phyloP scores from a whole-genome alignment of 2,113 vertebrate genomes.

The Chamaetylas fuelleborni region DNA sequence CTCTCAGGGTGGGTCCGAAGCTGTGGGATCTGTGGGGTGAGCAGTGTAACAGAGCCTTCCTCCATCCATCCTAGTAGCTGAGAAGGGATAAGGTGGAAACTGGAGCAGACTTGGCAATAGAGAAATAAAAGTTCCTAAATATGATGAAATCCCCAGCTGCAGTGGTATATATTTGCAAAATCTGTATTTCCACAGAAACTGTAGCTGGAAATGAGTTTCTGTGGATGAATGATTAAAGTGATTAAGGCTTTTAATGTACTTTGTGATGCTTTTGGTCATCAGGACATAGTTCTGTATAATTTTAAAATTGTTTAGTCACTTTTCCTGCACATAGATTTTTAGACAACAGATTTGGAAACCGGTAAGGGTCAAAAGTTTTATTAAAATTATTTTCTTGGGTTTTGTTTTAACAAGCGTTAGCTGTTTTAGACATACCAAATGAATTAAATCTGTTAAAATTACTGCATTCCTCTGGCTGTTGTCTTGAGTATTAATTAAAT shows the following conservation, averaged over 20 bases:
- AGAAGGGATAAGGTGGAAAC: not conserved
- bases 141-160: not conserved
- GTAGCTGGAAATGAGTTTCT: not conserved
- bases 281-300: not conserved
- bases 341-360: not conserved
- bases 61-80: not conserved
- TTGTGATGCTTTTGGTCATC: not conserved
- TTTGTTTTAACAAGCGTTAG: not conserved
- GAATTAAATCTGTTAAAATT: not conserved
- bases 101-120: not conserved
- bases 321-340: not conserved
- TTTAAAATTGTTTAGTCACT: not conserved
- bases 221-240: not conserved
- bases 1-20: not conserved
- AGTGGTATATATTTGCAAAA: not conserved
- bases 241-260: not conserved
- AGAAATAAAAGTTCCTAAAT: not conserved
- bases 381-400: not conserved
- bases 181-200: not conserved
- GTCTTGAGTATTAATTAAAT: not conserved
- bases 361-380: not conserved
- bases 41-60: not conserved
- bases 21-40: not conserved
- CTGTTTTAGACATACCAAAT: not conserved
- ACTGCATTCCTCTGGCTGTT: slow-evolving; percentile 35